phyloP scores from a whole-genome alignment of 1,140 invertebrate genomes.

The Dinoponera quadriceps region DNA sequence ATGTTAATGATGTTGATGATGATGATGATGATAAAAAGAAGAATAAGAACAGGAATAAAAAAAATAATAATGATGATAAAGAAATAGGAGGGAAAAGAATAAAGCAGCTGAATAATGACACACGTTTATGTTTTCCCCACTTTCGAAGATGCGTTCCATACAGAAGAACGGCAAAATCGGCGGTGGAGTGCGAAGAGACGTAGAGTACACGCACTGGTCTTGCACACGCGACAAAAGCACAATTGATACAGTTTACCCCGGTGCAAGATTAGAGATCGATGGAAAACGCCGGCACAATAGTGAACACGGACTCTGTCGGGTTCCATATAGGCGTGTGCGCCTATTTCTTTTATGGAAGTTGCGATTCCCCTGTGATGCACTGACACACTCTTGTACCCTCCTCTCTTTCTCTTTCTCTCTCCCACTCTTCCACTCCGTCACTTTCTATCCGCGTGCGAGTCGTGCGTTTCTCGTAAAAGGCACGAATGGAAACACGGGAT shows the following conservation, averaged over 20 bases:
- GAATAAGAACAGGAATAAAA: too few relatives aligned
- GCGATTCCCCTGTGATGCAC: slow-evolving; percentile 27
- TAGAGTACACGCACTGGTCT: slow-evolving; percentile 9
- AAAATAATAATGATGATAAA: too few relatives aligned
- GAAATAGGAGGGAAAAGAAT: slow-evolving; percentile 1
- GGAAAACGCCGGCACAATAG: slow-evolving; percentile 69
- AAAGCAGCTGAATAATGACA: slow-evolving; percentile 49
- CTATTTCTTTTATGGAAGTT: slow-evolving; percentile 29
- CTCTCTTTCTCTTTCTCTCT: too few relatives aligned
- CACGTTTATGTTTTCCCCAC: slow-evolving; percentile 22
- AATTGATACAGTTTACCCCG: slow-evolving; percentile 72
- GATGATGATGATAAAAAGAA: background rate
- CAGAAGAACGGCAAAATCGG: background rate
- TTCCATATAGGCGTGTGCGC: slow-evolving; percentile 60
- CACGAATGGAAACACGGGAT: slow-evolving; percentile 2
- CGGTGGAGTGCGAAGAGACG: background rate
- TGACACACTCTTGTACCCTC: slow-evolving; percentile 38
- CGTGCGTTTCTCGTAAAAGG: slow-evolving; percentile 25
- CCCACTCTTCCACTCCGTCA: background rate
- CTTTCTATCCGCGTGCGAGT: slow-evolving; percentile 25
- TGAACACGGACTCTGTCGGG: slow-evolving; percentile 21
- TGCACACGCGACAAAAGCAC: slow-evolving; percentile 61
- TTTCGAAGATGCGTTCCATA: slow-evolving; percentile 43
- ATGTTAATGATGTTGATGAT: too few relatives aligned
- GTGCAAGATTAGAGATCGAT: slow-evolving; percentile 75